phyloP scores from a whole-genome alignment of 2,113 vertebrate species.

The Catagonus wagneri region DNA sequence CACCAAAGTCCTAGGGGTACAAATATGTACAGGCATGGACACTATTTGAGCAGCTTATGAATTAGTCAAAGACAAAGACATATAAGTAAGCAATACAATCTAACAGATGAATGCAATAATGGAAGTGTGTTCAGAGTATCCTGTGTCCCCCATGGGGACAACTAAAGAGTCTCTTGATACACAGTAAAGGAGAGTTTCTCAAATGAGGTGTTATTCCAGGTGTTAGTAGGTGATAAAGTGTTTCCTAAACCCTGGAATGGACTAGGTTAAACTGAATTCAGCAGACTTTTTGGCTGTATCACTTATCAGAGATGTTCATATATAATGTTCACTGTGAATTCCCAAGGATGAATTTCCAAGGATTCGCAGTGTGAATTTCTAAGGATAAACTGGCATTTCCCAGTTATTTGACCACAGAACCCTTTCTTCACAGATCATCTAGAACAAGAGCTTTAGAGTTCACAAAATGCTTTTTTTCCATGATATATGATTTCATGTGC shows the following conservation, averaged over 20 bases:
- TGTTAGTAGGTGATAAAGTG: background rate
- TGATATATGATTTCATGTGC: background rate
- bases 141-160: background rate
- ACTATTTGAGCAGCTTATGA: background rate
- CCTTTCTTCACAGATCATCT: background rate
- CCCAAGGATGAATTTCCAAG: background rate
- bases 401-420: background rate
- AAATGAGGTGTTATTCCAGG: background rate
- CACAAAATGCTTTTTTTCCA: background rate
- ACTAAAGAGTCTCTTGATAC: background rate
- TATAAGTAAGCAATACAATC: background rate
- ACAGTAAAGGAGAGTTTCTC: slow-evolving; percentile 25
- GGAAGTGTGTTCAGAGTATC: background rate
- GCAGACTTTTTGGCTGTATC: background rate
- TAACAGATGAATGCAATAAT: background rate
- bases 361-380: background rate
- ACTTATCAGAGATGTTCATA: slow-evolving; percentile 1
- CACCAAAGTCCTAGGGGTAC: background rate
- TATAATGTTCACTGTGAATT: background rate
- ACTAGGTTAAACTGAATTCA: background rate
- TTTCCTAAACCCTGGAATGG: background rate
- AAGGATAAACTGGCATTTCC: background rate
- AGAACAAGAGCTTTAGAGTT: background rate
- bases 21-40: background rate
- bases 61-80: background rate